Evolutionary conservation across 2,797 vertebrate genomes (phyloP).

Genomic region (Streptopelia turtur): DNA sequence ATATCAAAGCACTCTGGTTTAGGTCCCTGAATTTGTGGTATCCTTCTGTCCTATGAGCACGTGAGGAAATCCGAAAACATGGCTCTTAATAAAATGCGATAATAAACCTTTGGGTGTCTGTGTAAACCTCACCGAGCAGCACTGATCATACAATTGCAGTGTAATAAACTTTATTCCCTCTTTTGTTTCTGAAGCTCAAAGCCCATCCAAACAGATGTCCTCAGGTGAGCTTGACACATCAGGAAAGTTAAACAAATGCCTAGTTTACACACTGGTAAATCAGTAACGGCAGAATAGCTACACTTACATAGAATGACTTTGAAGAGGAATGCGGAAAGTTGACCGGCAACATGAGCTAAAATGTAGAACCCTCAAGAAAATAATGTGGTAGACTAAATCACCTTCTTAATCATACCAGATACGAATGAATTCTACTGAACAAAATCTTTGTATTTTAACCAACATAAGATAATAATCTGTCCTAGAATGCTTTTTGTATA

Average conservation of each 20-base stretch:
- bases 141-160: not conserved
- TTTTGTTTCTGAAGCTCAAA: not conserved
- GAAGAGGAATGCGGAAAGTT: not conserved
- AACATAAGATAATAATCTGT: not conserved
- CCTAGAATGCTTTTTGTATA: not conserved
- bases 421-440: not conserved
- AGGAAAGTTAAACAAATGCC: not conserved
- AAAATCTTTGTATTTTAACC: not conserved
- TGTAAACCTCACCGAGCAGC: not conserved
- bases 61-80: not conserved
- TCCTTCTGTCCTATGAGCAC: not conserved
- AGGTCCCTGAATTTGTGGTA: not conserved
- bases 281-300: not conserved
- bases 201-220: not conserved
- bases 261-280: not conserved
- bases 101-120: not conserved
- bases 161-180: not conserved
- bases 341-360: not conserved
- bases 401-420: not conserved
- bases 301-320: not conserved
- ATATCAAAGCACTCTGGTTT: not conserved
- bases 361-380: not conserved
- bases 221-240: not conserved
- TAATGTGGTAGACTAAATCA: not conserved
- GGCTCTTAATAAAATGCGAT: accelerated